phyloP scores from a whole-genome alignment of 53 echinoderm and acorn worm genomes.

The Echinometra lucunter region DNA sequence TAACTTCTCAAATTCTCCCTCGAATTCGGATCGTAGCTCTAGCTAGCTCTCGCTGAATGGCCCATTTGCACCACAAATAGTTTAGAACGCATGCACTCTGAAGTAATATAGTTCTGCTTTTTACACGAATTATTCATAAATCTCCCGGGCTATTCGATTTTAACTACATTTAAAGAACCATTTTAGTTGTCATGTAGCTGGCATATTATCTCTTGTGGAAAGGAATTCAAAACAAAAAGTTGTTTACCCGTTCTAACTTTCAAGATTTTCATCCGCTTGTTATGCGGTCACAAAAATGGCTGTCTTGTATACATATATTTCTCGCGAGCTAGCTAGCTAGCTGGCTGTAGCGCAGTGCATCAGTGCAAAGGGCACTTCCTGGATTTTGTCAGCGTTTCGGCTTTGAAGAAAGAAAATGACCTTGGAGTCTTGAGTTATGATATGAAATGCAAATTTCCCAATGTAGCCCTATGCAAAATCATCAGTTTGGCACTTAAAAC shows the following conservation, averaged over 20 bases:
- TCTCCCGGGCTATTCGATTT: not conserved
- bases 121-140: no score
- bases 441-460: not conserved
- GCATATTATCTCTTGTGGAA: not conserved
- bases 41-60: not conserved
- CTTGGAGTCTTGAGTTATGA: not conserved
- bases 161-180: not conserved
- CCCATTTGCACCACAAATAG: not conserved
- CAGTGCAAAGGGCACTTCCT: slow-evolving; percentile 25
- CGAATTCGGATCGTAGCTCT: not conserved
- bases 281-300: slow-evolving; percentile 35
- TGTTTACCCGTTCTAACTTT: not conserved
- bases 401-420: not conserved
- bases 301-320: not conserved
- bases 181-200: not conserved
- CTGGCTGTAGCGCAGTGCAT: not conserved
- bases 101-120: not conserved
- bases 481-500: not conserved
- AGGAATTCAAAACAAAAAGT: not conserved
- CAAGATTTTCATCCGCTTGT: slow-evolving; percentile 17
- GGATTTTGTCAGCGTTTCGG: slow-evolving; percentile 34
- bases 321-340: no score
- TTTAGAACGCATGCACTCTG: not conserved
- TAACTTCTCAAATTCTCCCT: not conserved
- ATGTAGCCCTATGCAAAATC: no score